A percentile compares a stretch with the other conserved stretches of the same genome.
phyloP scores from a whole-genome alignment of 2,113 vertebrate genomes.

The Galbula dea region DNA sequence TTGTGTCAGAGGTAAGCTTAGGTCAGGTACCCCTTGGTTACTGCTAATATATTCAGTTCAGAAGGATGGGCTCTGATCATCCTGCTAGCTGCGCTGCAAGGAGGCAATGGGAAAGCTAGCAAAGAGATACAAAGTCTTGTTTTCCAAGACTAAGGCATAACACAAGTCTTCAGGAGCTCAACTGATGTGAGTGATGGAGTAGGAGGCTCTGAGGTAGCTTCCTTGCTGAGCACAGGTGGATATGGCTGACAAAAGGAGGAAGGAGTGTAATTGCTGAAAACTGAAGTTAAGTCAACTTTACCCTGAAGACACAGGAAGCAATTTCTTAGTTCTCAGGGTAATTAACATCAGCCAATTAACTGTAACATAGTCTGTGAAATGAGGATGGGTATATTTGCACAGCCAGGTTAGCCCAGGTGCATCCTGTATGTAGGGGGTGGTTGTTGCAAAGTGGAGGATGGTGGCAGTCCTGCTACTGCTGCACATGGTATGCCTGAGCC shows the following conservation, averaged over 20 bases:
- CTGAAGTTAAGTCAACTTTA: background rate
- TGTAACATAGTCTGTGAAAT: background rate
- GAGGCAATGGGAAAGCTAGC: background rate
- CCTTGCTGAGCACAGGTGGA: rapidly evolving
- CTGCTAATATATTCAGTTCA: background rate
- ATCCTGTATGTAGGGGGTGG: background rate
- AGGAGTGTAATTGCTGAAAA: background rate
- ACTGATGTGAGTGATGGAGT: background rate
- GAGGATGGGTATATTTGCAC: background rate
- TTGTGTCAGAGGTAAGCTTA: background rate
- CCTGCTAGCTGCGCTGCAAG: background rate
- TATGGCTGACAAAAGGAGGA: background rate
- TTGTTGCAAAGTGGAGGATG: background rate
- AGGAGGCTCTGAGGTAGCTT: background rate
- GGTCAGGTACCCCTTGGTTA: background rate
- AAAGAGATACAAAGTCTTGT: background rate
- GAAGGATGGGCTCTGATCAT: background rate
- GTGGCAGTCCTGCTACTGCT: background rate
- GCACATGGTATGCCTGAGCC: background rate
- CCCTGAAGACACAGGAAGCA: background rate
- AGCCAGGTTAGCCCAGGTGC: background rate
- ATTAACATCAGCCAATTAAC: background rate
- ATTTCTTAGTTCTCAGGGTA: background rate
- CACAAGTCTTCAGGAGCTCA: background rate
- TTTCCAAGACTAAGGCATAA: background rate